These are phyloP conservation scores for Cephus sareptanus DNA, from an alignment of 2,888 invertebrate genomes.

Conservation along the genomic window DNA sequence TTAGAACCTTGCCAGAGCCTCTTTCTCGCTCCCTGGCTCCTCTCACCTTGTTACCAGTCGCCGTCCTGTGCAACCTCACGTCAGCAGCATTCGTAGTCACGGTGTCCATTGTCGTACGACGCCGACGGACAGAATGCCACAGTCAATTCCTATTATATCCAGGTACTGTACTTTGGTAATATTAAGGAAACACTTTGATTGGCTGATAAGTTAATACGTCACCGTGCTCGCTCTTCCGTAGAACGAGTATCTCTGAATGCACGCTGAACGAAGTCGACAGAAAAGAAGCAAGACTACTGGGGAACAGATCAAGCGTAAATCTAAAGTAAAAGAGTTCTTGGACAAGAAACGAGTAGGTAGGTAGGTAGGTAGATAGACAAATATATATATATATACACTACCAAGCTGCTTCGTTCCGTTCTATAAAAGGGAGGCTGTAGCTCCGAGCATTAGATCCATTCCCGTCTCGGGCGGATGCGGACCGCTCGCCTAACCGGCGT, in stretches of 20 bases:
- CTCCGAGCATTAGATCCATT: conserved; percentile 51
- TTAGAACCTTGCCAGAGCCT: conserved; percentile 23
- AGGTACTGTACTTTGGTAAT: too few relatives aligned
- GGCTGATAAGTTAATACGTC: too few relatives aligned
- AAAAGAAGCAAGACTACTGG: neutral
- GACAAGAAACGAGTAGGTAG: neutral
- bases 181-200: too few relatives aligned
- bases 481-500: conserved; percentile 58
- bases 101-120: too few relatives aligned
- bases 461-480: conserved; percentile 55
- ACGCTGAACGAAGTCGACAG: neutral
- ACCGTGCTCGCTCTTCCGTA: too few relatives aligned
- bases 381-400: neutral
- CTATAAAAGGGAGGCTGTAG: conserved; percentile 50
- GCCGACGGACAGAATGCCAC: too few relatives aligned
- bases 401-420: conserved; percentile 20
- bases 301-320: neutral
- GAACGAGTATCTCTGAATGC: too few relatives aligned
- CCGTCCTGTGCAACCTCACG: too few relatives aligned
- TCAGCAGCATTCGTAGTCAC: too few relatives aligned
- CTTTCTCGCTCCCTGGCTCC: conserved; percentile 15
- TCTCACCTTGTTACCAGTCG: neutral
- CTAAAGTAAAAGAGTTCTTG: neutral
- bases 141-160: too few relatives aligned
- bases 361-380: too few relatives aligned